Evolutionary conservation across 1,140 invertebrate species (phyloP).

Genomic region (Drosophila albomicans): DNA sequence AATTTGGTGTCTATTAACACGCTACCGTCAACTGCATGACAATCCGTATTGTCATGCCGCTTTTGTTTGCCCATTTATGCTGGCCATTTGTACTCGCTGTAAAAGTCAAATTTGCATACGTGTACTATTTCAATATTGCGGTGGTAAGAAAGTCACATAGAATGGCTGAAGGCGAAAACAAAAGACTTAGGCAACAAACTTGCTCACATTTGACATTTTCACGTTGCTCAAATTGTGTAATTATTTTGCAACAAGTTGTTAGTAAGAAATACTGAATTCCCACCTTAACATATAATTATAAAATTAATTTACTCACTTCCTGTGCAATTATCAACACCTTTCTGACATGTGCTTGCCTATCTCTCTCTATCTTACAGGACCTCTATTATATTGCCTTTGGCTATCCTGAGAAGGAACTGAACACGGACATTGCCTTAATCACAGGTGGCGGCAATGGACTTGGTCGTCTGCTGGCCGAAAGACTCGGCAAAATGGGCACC

Average conservation of each 20-base stretch:
- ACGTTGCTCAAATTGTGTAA: conserved; percentile 11
- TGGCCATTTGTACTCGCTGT: conserved; percentile 27
- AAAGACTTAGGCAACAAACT: conserved; percentile 60
- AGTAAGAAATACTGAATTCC: neutral
- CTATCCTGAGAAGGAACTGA: conserved; percentile 87
- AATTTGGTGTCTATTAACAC: conserved; percentile 66
- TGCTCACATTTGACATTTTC: conserved; percentile 30
- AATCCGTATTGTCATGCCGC: conserved; percentile 37
- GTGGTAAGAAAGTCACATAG: conserved; percentile 28
- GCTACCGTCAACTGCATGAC: conserved; percentile 55
- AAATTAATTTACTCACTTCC: conserved; percentile 31
- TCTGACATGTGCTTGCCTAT: neutral
- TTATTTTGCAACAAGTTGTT: neutral
- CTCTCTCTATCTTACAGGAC: conserved; percentile 74
- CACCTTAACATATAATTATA: conserved; percentile 21
- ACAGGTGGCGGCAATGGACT: conserved; percentile 96
- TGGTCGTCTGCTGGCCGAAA: conserved; percentile 92
- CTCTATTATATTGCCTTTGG: conserved; percentile 86
- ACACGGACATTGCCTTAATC: conserved; percentile 92
- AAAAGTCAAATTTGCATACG: conserved; percentile 56
- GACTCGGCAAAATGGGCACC: conserved; percentile 92
- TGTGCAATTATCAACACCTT: conserved; percentile 47
- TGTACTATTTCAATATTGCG: conserved; percentile 32
- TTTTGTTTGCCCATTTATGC: conserved; percentile 50
- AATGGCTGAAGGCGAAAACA: conserved; percentile 47